Base-by-base conservation (phyloP, 1,140 invertebrate genomes). In the Drosophila nebulosa region DNA sequence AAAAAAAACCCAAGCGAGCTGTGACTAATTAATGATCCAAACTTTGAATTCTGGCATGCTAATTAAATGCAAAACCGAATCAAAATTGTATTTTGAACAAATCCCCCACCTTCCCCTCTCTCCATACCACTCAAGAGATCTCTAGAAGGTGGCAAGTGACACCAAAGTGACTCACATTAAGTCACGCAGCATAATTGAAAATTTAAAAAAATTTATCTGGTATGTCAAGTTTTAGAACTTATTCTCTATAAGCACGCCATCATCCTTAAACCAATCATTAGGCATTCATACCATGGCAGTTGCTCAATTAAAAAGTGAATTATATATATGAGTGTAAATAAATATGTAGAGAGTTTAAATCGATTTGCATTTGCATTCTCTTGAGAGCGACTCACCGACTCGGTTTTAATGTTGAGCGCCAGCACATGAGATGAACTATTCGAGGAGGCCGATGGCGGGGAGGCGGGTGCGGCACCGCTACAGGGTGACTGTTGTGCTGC, bases 361-460 rank as follows among this genome's bases (percentile, higher is more conserved):
- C 39, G 32, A 32, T 77, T 64, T 76, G 55, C 52, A 32, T 32
- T 75, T 51, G 63, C 59, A 58, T 64, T 58, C 35, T 56, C 36
- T 50, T 39, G 26, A 69, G 66, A 59, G 69, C 83, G 74, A 90
- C 89, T 90, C 79, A 90, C 89, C 89, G 89, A 89, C 89, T 90
- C 89, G 73, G 89, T 90, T 74, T 90, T 90, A 18, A 90, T 90
- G 83, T 90, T 90, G 65, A 90, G 79, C 69, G 89, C 79, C 75
- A 79, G 70, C 68, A 79, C 81, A 64, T 90, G 69, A 39, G 88
- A 78, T 56, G 88, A 74, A 18, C 77, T 78, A 70, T 83, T 75
- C 16, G 83, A 74, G 52, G 81, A 70, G 32, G 62, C 71, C 42
- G 88, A 77, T 14, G 88, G 77, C 39, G 81, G 76, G 18, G 84